Evolutionary conservation across 2,888 invertebrate genomes (phyloP).

Genomic region (Agrilus biguttatus): DNA sequence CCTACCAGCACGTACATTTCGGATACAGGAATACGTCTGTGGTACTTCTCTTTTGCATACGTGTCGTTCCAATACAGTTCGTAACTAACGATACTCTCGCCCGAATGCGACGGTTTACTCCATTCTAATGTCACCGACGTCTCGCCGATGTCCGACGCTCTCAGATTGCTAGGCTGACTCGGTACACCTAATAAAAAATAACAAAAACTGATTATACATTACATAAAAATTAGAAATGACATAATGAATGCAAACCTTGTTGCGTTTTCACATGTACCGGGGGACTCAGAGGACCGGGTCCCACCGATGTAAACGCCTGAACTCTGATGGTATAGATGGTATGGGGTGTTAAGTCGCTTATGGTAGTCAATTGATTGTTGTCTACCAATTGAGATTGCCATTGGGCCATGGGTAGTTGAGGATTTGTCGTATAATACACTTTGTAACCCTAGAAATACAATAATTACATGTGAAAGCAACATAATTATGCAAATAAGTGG

Average conservation of each 20-base stretch:
- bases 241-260: conserved; percentile 52
- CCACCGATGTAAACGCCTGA: conserved; percentile 86
- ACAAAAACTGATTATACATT: background rate
- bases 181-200: conserved; percentile 61
- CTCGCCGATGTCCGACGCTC: conserved; percentile 76
- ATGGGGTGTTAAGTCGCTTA: conserved; percentile 81
- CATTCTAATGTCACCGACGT: conserved; percentile 84
- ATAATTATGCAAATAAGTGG: background rate
- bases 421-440: conserved; percentile 88
- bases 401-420: conserved; percentile 70
- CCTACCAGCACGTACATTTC: conserved; percentile 80
- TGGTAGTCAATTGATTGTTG: conserved; percentile 82
- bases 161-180: conserved; percentile 84
- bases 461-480: background rate
- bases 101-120: conserved; percentile 82
- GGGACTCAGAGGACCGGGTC: conserved; percentile 86
- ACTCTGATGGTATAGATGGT: conserved; percentile 90
- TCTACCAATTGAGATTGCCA: conserved; percentile 93
- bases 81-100: conserved; percentile 87
- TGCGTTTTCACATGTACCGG: conserved; percentile 98
- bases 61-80: conserved; percentile 97
- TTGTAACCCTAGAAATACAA: conserved; percentile 70
- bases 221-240: background rate
- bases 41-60: conserved; percentile 78
- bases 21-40: conserved; percentile 66